Evolutionary conservation across 2,888 invertebrate genomes (phyloP).

Genomic region (Eupithecia abbreviata): DNA sequence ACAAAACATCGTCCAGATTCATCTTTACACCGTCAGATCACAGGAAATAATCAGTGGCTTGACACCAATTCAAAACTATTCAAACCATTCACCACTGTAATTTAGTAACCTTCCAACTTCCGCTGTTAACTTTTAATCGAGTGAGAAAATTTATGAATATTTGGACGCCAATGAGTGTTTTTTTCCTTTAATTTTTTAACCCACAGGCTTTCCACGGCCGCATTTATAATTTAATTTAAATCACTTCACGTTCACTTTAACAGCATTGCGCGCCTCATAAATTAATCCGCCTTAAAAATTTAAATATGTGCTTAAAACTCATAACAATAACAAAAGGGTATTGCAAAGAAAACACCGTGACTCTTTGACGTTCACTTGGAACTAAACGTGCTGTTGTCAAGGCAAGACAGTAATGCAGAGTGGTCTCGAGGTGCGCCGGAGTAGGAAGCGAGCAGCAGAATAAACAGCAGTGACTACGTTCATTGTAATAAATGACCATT

Average conservation of each 20-base stretch:
- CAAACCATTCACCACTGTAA: not conserved
- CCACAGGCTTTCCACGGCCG: not conserved
- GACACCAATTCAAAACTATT: not conserved
- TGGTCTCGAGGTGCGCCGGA: conserved; percentile 26
- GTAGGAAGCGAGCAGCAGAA: conserved; percentile 29
- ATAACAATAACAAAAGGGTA: not conserved
- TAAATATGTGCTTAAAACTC: not conserved
- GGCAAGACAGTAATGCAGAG: conserved; percentile 24
- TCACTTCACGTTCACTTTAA: not conserved
- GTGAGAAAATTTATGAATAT: not conserved
- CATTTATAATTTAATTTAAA: not conserved
- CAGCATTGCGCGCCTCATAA: not conserved
- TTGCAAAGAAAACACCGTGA: not conserved
- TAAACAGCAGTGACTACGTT: conserved; percentile 16
- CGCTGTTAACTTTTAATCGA: not conserved
- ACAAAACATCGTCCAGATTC: conserved; percentile 70
- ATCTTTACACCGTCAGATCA: conserved; percentile 25
- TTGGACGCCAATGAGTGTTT: not conserved
- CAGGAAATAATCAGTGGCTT: not conserved
- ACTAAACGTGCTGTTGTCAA: conserved; percentile 1
- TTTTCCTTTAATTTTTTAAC: not conserved
- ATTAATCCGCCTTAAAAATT: not conserved
- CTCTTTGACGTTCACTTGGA: not conserved
- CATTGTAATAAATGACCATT: conserved; percentile 34
- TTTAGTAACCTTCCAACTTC: conserved; percentile 15